Base-by-base conservation (phyloP, 2,797 vertebrate genomes). In the Tinamus major region DNA sequence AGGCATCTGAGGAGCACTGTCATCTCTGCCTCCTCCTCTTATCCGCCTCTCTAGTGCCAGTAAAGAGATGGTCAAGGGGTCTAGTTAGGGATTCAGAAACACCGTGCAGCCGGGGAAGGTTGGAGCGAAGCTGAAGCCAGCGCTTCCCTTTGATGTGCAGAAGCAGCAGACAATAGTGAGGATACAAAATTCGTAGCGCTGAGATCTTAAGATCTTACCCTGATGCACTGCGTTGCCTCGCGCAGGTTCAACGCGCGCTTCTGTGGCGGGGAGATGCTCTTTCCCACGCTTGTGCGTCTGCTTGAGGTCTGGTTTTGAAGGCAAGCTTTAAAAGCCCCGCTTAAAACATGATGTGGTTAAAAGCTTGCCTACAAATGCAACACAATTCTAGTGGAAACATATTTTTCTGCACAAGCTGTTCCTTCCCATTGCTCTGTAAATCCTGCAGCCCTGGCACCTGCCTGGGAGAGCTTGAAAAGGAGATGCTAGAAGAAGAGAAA, bases 81-180 rank as follows among this genome's bases (percentile, higher is more conserved):
- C 68, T 85, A 5, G 69, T 94, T 93, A 92, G 79, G 65, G 65
- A 94, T 92, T 90, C 92, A 71, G 61, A 65, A 70, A 89, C 59
- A 76, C 71, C 46, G 41, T 37, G 48, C 67, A 29, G 48, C 10
- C 0, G 29, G 26, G 86, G 42, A 71, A 76, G 56, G 71, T n/a
- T 53, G 53, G 44, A 92, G 81, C 2, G 1, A 71, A 89, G 89
- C 89, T 92, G 85, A 80, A 96, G 69, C 58, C 18, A 79, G 85
- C 63, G 12, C 39, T 78, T 95, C 81, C 69, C 87, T 96, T 94
- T 95, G 93, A 93, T 94, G 68, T 71, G 79, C 69, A 85, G 20
- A 27, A 70, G 35, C 26, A 70, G 68, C 68, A 53, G 92, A 83
- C 69, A 80, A 75, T 37, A 39, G 90, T 42, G 0, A 0, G 39